Conservation (phyloP, 2,888 invertebrate species). For the Lithophane leautieri region DNA sequence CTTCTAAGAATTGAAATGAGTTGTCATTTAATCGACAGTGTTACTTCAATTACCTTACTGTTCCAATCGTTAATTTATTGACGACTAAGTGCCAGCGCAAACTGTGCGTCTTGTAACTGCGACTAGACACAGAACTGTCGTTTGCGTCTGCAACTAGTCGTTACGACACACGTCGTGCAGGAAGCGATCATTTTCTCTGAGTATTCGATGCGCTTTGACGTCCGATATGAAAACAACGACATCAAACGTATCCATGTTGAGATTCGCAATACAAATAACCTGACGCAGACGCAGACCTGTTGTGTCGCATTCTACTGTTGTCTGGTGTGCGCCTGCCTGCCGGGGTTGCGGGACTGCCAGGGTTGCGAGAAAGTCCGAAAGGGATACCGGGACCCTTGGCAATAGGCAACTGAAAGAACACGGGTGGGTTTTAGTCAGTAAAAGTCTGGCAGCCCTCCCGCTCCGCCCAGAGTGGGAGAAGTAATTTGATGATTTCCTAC, state of each 20-base stretch:
- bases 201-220: neutral
- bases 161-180: neutral
- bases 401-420: no score
- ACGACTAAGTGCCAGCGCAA: neutral
- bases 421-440: no score
- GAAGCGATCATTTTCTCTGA: neutral
- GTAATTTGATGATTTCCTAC: no score
- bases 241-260: neutral
- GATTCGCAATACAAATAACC: neutral
- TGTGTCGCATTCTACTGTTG: neutral
- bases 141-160: neutral
- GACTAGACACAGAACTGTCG: neutral
- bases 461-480: no score
- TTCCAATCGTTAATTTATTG: slow-evolving; percentile 12
- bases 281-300: no score
- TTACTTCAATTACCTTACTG: neutral
- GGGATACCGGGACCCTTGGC: no score
- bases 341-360: no score
- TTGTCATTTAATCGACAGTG: neutral
- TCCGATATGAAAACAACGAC: neutral
- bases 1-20: neutral
- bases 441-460: no score
- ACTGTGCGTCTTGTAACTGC: neutral
- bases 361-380: no score
- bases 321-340: no score